A percentile compares a stretch with the other conserved stretches of the same genome.
Evolutionary conservation across 2,888 invertebrate genomes (phyloP).

Genomic region (Habroteleia sp.): DNA sequence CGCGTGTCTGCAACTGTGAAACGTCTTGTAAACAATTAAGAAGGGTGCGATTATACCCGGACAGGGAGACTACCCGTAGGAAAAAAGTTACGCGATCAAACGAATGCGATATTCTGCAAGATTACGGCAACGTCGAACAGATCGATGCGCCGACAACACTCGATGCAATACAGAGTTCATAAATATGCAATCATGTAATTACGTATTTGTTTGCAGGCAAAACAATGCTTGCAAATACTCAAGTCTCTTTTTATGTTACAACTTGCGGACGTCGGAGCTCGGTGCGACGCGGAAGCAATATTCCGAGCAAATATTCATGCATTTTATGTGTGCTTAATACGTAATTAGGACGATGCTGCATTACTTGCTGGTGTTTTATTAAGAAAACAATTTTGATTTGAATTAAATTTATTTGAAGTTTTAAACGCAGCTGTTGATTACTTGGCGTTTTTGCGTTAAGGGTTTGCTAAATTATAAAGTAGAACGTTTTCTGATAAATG

Average conservation of each 20-base stretch:
- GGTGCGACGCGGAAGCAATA: conserved; percentile 1
- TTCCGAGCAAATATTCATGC: conserved; percentile 19
- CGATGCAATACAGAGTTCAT: conserved; percentile 7
- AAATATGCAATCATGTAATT: conserved; percentile 42
- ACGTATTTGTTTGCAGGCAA: conserved; percentile 30
- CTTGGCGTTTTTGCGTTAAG: too few relatives aligned
- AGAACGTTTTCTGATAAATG: too few relatives aligned
- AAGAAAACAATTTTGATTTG: conserved; percentile 31
- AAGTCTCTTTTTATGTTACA: conserved; percentile 3
- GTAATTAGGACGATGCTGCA: conserved; percentile 18
- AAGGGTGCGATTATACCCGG: conserved; percentile 12
- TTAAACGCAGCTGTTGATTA: conserved; percentile 9
- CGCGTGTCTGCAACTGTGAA: conserved; percentile 53
- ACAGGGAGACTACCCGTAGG: background rate
- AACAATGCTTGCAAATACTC: conserved; percentile 17
- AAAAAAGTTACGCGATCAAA: conserved; percentile 12
- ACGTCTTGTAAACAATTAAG: conserved; percentile 60
- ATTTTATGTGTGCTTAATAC: conserved; percentile 16
- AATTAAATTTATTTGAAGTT: too few relatives aligned
- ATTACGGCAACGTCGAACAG: conserved; percentile 1
- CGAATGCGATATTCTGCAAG: conserved; percentile 5
- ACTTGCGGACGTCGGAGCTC: conserved; percentile 6
- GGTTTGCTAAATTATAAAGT: too few relatives aligned
- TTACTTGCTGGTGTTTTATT: conserved; percentile 19
- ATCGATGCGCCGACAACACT: conserved; percentile 21